Percentiles rank a stretch among this genome's conserved stretches.
These are phyloP conservation scores for Mormyrops attenuatus DNA, from an alignment of 2,797 vertebrate genomes.

Conservation along the genomic window DNA sequence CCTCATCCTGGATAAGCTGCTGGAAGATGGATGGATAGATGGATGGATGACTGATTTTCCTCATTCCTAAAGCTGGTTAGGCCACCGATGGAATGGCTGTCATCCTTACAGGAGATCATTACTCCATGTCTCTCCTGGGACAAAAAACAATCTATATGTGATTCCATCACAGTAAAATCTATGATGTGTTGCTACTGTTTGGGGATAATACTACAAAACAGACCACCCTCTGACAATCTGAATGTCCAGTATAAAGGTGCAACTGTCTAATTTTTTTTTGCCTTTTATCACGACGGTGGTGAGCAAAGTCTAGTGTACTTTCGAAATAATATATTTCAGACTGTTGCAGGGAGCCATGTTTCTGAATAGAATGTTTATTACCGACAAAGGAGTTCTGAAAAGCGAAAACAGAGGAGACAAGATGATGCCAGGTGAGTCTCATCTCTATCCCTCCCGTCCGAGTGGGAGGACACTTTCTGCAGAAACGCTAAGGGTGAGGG, in stretches of 20 bases:
- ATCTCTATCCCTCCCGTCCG: neutral
- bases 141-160: neutral
- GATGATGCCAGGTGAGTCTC: slow-evolving; percentile 1
- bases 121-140: neutral
- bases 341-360: neutral
- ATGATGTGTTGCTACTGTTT: neutral
- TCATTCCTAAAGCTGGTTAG: neutral
- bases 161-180: neutral
- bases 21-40: neutral
- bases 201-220: neutral
- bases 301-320: neutral
- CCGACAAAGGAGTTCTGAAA: neutral
- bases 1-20: neutral
- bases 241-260: neutral
- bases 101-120: neutral
- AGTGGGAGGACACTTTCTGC: neutral
- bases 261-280: neutral
- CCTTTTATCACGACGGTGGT: neutral
- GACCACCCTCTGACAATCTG: neutral
- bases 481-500: slow-evolving; percentile 4
- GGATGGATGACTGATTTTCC: neutral
- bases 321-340: neutral
- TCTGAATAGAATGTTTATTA: neutral
- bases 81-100: neutral
- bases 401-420: neutral